A percentile compares a stretch with the other conserved stretches of the same genome.
Conservation (phyloP, 2,888 invertebrate genomes). For the Amphipoea lucens region DNA sequence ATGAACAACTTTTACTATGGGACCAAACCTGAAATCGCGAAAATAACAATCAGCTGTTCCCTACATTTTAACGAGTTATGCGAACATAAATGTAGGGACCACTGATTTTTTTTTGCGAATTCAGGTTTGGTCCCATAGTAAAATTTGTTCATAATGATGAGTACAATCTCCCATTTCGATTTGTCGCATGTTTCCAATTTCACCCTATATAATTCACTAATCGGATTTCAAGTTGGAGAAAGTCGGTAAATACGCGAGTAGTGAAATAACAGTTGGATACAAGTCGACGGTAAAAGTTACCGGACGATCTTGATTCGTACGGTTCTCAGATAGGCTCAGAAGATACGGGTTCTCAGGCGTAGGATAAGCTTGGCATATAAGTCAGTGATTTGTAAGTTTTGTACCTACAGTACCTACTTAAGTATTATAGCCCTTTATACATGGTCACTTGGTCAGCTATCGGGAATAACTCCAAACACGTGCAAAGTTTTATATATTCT, state of each 20-base stretch:
- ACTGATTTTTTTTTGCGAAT: too few species aligned
- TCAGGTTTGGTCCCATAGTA: too few species aligned
- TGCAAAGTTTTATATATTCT: neutral
- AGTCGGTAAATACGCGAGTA: neutral
- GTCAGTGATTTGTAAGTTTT: neutral
- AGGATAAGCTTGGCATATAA: neutral
- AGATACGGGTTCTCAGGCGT: neutral
- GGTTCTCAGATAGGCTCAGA: neutral
- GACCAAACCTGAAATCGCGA: too few species aligned
- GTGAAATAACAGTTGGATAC: slow-evolving; percentile 27
- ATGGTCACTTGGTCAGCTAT: neutral
- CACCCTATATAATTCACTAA: slow-evolving; percentile 19
- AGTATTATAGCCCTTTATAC: neutral
- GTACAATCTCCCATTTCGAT: too few species aligned
- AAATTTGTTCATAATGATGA: too few species aligned
- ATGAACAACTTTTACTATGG: too few species aligned
- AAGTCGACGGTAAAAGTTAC: slow-evolving; percentile 19
- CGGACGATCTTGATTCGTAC: neutral
- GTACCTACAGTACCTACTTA: neutral
- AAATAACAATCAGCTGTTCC: too few species aligned
- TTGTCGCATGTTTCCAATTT: too few species aligned
- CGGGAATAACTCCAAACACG: neutral
- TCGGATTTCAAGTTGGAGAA: slow-evolving; percentile 30
- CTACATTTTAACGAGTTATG: too few species aligned
- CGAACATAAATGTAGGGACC: too few species aligned